Evolutionary conservation across 2,797 vertebrate genomes (phyloP).

Genomic region (Sciurus vulgaris): DNA sequence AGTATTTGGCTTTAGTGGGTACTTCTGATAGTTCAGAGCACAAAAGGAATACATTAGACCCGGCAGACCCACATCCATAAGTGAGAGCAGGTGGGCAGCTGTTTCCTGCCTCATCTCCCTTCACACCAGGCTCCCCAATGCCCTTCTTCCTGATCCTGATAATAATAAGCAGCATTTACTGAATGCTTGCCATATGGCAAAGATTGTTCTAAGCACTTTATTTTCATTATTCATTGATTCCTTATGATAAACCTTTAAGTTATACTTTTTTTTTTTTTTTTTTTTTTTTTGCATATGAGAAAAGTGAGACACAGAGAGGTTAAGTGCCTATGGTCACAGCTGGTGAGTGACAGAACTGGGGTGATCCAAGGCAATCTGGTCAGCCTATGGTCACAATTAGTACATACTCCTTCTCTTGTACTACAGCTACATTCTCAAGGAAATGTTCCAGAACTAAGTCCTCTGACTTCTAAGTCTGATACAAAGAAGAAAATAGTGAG

Average conservation of each 20-base stretch:
- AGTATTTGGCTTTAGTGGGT: not conserved
- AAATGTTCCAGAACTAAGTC: constrained; percentile 28
- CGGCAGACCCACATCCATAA: accelerated
- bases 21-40: not conserved
- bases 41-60: not conserved
- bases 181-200: not conserved
- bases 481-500: constrained; percentile 6
- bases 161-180: not conserved
- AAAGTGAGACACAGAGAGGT: not conserved
- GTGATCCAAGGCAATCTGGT: not conserved
- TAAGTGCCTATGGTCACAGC: not conserved
- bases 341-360: not conserved
- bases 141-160: not conserved
- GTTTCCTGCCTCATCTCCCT: not conserved
- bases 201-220: not conserved
- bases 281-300: not conserved
- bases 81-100: not conserved
- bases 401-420: not conserved
- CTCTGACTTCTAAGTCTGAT: not conserved
- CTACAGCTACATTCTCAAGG: not conserved
- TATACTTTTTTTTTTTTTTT: not conserved
- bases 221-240: not conserved
- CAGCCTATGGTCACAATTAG: not conserved
- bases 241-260: not conserved
- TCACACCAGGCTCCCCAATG: not conserved